Evolutionary conservation across 1,140 invertebrate species (phyloP).

Genomic region (Drosophila fuyamai): DNA sequence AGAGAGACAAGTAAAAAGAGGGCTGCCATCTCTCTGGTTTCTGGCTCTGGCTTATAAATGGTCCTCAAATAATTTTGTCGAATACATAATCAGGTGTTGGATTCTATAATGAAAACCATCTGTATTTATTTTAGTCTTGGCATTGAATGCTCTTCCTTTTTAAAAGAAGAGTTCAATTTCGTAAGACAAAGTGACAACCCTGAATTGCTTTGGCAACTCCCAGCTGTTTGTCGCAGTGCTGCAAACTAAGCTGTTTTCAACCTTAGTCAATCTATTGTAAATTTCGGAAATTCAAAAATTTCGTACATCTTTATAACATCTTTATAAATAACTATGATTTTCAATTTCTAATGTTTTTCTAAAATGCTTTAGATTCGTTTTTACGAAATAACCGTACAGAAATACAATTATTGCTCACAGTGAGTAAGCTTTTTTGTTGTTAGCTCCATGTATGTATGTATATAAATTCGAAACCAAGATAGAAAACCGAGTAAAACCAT

Average conservation of each 20-base stretch:
- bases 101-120: not conserved
- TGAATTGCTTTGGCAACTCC: slow-evolving; percentile 35
- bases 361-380: too few relatives aligned
- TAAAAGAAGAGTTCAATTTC: not conserved
- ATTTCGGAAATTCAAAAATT: too few relatives aligned
- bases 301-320: too few relatives aligned
- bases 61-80: not conserved
- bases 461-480: too few relatives aligned
- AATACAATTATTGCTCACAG: too few relatives aligned
- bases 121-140: not conserved
- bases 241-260: slow-evolving; percentile 1
- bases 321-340: too few relatives aligned
- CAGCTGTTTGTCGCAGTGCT: slow-evolving; percentile 31
- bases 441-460: too few relatives aligned
- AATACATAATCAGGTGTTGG: not conserved
- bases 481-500: too few relatives aligned
- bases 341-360: too few relatives aligned
- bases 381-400: too few relatives aligned
- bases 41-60: not conserved
- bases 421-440: too few relatives aligned
- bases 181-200: slow-evolving; percentile 30
- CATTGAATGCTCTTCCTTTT: not conserved
- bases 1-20: slow-evolving; percentile 13
- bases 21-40: slow-evolving; percentile 19
- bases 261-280: not conserved